Base-by-base conservation (phyloP, 2,797 vertebrate genomes). In the Crocidura indochinensis region DNA sequence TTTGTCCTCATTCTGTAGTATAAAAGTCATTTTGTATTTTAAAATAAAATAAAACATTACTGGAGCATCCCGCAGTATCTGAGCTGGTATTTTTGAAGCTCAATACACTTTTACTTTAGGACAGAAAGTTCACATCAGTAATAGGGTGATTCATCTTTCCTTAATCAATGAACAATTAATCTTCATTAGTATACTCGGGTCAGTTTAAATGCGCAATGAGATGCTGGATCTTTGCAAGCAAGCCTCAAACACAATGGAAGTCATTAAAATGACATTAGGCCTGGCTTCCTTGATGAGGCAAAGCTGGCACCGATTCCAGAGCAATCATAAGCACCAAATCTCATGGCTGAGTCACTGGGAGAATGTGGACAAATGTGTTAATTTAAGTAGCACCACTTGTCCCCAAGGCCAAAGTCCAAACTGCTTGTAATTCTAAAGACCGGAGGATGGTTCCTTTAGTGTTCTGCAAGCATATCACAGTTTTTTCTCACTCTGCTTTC, bases 131-230 rank as follows among this genome's bases (percentile, higher is more conserved):
- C 88, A 85, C 76, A 77, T 80, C 38, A 84, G 80, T 87, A 94
- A 93, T 75, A 92, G 83, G 72, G 79, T 93, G 82, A 95, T 93
- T 84, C 85, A 86, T 95, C 90, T 93, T 95, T 93, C 79, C 71
- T 86, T 94, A 96, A 94, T 95, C 91, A 95, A 92, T 94, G 93
- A 94, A 92, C 87, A 96, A 91, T 96, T 95, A 92, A 90, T 96
- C 93, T 96, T 95, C 87, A 95, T 92, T 94, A 92, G 82, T 72
- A 84, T 91, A 77, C 53, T 83, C 53, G 84, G 94, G 81, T 92
- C 94, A 84, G 91, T 92, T 94, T 81, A 93, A 93, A 96, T 91
- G 85, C 81, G 69, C 73, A 93, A 4, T 84, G 69, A 92, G 91
- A 94, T 74, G 68, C 84, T 87, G 29, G 83, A 65, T 76, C 87